Percentiles rank a stretch among this genome's conserved stretches.
Evolutionary conservation across 2,113 vertebrate genomes (phyloP).

Genomic region (Neogobius melanostomus): DNA sequence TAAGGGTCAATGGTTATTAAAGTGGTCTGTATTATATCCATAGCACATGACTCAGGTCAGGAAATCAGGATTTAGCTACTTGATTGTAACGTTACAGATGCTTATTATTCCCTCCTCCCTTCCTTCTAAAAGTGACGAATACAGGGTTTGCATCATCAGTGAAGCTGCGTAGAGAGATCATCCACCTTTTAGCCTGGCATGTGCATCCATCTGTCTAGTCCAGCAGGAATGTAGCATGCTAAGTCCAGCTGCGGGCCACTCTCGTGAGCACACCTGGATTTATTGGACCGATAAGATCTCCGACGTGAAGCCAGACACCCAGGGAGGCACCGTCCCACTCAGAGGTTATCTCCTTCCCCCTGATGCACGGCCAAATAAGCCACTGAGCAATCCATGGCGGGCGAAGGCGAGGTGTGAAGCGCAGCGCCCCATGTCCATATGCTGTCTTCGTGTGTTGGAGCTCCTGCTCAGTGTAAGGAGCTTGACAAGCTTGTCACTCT

Average conservation of each 20-base stretch:
- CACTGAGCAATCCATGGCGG: conserved; percentile 9
- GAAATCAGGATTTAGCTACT: too few relatives aligned
- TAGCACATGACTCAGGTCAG: too few relatives aligned
- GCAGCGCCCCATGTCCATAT: conserved; percentile 43
- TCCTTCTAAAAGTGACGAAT: background rate
- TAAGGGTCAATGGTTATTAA: too few relatives aligned
- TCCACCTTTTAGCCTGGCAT: conserved; percentile 19
- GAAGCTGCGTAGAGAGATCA: conserved; percentile 21
- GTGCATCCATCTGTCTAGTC: conserved; percentile 29
- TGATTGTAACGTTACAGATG: too few relatives aligned
- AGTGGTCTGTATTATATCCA: too few relatives aligned
- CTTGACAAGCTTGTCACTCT: conserved; percentile 56
- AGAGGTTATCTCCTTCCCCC: conserved; percentile 35
- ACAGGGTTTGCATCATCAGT: conserved; percentile 2
- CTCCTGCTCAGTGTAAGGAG: conserved; percentile 44
- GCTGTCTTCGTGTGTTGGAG: conserved; percentile 29
- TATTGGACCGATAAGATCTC: conserved; percentile 51
- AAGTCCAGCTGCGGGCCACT: conserved; percentile 37
- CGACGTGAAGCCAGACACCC: conserved; percentile 31
- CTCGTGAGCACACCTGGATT: conserved; percentile 51
- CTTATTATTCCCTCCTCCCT: background rate
- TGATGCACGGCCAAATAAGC: conserved; percentile 8
- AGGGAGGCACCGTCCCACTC: conserved; percentile 17
- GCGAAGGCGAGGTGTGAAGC: conserved; percentile 25
- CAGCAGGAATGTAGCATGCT: conserved; percentile 48